Conservation (phyloP, 2,113 vertebrate species). For the Toxostoma redivivum region DNA sequence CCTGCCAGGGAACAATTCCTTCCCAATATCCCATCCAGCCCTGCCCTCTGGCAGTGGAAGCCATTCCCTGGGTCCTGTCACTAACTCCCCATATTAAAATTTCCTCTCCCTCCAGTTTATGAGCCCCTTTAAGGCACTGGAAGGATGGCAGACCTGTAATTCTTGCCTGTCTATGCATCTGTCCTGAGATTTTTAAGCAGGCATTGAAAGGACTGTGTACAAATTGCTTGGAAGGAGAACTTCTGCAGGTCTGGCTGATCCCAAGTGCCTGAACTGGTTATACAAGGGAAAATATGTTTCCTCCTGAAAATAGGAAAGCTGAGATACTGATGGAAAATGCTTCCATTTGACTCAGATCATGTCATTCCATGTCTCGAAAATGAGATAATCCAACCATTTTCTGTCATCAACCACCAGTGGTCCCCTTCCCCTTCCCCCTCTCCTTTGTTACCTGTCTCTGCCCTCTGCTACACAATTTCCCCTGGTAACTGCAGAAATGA, state of each 20-base stretch:
- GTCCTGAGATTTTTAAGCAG: background rate
- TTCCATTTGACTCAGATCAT: background rate
- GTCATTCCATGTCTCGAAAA: background rate
- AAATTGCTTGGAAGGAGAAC: background rate
- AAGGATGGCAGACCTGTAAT: background rate
- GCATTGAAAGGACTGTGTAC: background rate
- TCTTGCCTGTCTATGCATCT: background rate
- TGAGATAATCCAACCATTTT: background rate
- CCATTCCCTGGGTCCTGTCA: background rate
- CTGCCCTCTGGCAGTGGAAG: background rate
- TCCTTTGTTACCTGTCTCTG: background rate
- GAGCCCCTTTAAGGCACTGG: background rate
- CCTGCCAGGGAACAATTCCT: background rate
- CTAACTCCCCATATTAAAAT: background rate
- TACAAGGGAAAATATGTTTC: background rate
- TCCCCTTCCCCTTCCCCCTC: background rate
- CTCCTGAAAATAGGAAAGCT: background rate
- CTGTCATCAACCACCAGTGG: background rate
- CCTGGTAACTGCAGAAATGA: background rate
- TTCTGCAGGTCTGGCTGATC: background rate
- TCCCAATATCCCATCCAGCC: fast-evolving
- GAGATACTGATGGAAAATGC: background rate
- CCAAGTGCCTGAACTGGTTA: background rate
- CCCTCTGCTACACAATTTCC: background rate
- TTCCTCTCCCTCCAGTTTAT: background rate